A percentile compares a stretch with the other conserved stretches of the same genome.
Evolutionary conservation across 2,113 vertebrate genomes (phyloP).

Genomic region (Zosterops borbonicus): DNA sequence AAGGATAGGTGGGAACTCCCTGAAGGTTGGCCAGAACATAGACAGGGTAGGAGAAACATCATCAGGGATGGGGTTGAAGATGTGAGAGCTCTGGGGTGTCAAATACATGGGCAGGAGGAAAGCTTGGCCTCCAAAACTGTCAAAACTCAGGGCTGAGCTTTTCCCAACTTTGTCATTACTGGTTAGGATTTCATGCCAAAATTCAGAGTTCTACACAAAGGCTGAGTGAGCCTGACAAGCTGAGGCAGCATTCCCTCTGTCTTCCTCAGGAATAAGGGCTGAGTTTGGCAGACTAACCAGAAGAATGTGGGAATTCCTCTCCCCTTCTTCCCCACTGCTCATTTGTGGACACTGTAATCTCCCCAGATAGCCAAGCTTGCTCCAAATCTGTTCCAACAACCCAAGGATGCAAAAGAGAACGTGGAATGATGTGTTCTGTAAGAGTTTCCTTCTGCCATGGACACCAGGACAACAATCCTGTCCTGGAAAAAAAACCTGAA

Average conservation of each 20-base stretch:
- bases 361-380: not conserved
- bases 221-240: not conserved
- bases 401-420: not conserved
- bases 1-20: not conserved
- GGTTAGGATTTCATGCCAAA: not conserved
- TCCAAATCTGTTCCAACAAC: not conserved
- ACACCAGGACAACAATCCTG: not conserved
- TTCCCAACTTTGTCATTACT: not conserved
- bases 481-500: no score
- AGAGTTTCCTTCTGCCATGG: not conserved
- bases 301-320: not conserved
- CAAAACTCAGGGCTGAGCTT: not conserved
- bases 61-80: not conserved
- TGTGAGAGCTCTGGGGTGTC: not conserved
- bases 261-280: accelerated
- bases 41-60: not conserved
- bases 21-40: not conserved
- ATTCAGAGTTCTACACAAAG: not conserved
- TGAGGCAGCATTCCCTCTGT: not conserved
- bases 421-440: not conserved
- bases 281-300: not conserved
- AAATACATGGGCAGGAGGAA: not conserved
- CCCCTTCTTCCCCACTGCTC: not conserved
- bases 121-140: not conserved
- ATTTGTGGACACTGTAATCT: not conserved